Evolutionary conservation across 2,888 invertebrate species (phyloP), one percentile per base, ranked within the genome.

Genomic region (Athetis lepigone): DNA sequence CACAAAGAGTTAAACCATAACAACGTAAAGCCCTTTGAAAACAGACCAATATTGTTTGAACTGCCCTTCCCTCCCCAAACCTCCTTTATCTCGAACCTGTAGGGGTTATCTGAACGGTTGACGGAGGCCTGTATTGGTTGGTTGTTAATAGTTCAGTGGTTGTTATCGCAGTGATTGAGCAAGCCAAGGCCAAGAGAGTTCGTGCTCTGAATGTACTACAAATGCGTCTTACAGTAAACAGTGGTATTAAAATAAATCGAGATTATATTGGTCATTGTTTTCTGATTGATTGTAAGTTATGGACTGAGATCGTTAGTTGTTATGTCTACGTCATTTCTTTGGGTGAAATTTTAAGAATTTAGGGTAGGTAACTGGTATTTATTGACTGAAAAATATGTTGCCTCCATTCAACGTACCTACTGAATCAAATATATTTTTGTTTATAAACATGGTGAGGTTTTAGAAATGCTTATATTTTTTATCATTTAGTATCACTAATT

Each of bases 181-280:
- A 75, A 81, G 80, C 79, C 85, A 86, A 87, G 86, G 86, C 79
- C 81, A 64, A 63, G 46, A 51, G 60, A 77, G 85, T 82, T 83
- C 86, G 86, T 88, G 89, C 86, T 77, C 78, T 57, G 89, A 88
- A 88, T 88, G 59, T 54, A 80, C 82, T 68, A 85, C 81, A 83
- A 77, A 74, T 71, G 81, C 74, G 79, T 74, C 65, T 75, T 70
- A 79, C 57, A 78, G 70, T 79, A 82, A 82, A 82, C 81, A 81
- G 42, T 59, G 65, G 60, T 61, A 63, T 75, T 80, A 70, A 74
- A 79, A 76, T 68, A 69, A 73, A 71, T 73, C 52, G 56, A 72
- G 57, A 76, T 71, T 71, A 65, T 70, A 71, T 60, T 70, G 73
- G 51, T 74, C 64, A 75, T 76, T 78, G 74, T 78, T 78, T 72